phyloP scores from a whole-genome alignment of 1,140 invertebrate species.

The Hesperophylax magnus region DNA sequence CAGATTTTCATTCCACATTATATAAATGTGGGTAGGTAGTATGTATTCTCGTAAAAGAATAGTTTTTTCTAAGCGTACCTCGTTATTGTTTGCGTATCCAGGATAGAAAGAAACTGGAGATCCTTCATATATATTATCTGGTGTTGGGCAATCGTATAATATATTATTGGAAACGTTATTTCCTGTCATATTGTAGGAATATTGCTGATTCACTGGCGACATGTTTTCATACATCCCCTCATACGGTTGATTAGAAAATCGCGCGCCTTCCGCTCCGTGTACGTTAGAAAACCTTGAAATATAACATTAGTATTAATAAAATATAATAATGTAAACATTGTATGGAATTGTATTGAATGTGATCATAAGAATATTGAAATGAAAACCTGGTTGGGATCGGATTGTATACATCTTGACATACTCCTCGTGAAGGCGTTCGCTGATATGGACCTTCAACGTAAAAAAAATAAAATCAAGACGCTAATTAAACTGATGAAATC shows the following conservation, averaged over 20 bases:
- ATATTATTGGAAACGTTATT: neutral
- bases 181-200: neutral
- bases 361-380: neutral
- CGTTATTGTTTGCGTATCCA: neutral
- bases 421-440: neutral
- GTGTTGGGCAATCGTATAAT: neutral
- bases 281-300: neutral
- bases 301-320: neutral
- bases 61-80: neutral
- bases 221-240: conserved; percentile 3
- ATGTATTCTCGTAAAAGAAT: neutral
- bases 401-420: neutral
- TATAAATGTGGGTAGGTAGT: too few species aligned
- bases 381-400: conserved; percentile 6
- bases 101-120: neutral
- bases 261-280: neutral
- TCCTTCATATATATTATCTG: neutral
- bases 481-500: neutral
- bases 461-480: neutral
- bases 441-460: conserved; percentile 20
- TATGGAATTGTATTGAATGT: neutral
- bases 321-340: neutral
- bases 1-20: too few species aligned
- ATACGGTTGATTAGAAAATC: conserved; percentile 10
- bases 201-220: conserved; percentile 1